Percentiles rank a stretch among this genome's conserved stretches.
phyloP scores from a whole-genome alignment of 2,888 invertebrate genomes.

The Pseudoips prasinana region DNA sequence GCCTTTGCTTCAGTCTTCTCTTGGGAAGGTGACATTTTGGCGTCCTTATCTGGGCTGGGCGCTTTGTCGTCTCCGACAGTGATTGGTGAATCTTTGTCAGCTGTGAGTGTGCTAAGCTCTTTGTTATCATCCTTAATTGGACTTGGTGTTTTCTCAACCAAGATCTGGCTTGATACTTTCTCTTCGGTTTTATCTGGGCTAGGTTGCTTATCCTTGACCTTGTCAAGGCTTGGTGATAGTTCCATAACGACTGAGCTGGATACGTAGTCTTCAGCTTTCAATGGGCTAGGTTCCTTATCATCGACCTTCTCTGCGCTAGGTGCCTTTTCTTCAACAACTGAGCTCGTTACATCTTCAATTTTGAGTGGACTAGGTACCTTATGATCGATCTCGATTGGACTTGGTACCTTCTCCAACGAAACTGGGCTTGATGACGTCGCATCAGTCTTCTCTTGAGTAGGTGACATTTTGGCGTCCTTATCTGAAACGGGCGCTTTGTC shows the following conservation, averaged over 20 bases:
- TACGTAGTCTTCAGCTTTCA: not conserved
- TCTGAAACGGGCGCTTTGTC: no score
- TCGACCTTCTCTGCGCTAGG: not conserved
- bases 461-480: slow-evolving; percentile 4
- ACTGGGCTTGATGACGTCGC: not conserved
- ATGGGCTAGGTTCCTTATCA: no score
- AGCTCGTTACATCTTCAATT: not conserved
- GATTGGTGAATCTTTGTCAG: not conserved
- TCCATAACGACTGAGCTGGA: not conserved
- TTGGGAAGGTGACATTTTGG: not conserved
- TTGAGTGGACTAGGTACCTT: slow-evolving; percentile 1
- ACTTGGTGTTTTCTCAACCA: not conserved
- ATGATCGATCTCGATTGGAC: not conserved
- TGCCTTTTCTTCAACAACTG: slow-evolving; percentile 2
- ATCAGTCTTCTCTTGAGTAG: not conserved
- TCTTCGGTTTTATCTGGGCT: not conserved
- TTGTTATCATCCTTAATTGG: not conserved
- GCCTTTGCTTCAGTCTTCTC: no score
- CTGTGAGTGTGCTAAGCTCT: not conserved
- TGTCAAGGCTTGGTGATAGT: not conserved
- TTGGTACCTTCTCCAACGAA: not conserved
- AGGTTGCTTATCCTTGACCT: not conserved
- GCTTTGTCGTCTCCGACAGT: not conserved
- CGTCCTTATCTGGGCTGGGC: not conserved
- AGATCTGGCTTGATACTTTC: not conserved